Base-by-base conservation (phyloP, 2,113 vertebrate genomes). In the Argyrosomus japonicus region DNA sequence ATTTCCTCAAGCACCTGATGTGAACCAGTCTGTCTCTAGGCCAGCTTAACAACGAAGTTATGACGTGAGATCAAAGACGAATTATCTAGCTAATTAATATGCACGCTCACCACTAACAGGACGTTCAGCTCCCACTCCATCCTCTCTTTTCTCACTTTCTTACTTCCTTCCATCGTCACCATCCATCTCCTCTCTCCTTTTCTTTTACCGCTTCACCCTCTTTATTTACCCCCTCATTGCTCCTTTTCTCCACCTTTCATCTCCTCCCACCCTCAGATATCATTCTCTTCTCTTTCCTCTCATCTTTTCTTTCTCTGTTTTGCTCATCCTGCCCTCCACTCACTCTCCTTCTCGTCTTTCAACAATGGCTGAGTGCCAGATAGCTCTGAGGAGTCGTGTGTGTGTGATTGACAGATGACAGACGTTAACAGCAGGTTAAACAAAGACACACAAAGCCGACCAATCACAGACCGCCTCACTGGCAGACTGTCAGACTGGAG, bases 331-430 rank as follows among this genome's bases (percentile, higher is more conserved):
- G 0, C 29, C 12, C 23, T 36, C 53, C 32, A 36, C 50, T 25
- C 27, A 23, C 11, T 27, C 23, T 18, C 18, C 14, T 15, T 29
- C 15, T 63, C 72, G 21, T 62, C 57, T 65, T 15, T 65, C 17
- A 2, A 63, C 80, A 18, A 23, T 11, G 15, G 32, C 60, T 45
- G 67, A 77, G 27, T 67, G 73, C n/a, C 21, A 50, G 65, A 54
- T 19, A 15, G 36, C 72, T 68, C 18, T 77, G 45, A 43, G 68
- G 15, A 48, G 58, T 53, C 23, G 10, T 19, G 18, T 3, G 29
- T 32, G 2, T 40, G 21, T 61, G 74, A 71, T 56, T 72, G 68
- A 68, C 45, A 64, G 48, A 4, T 43, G 74, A 64, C 60, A 57
- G 68, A 61, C 61, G 68, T 53, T 54, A 60, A 19, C 18, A 72